These are phyloP conservation scores for Sinocyclocheilus rhinocerous DNA, from an alignment of 2,113 vertebrate genomes.

Conservation along the genomic window DNA sequence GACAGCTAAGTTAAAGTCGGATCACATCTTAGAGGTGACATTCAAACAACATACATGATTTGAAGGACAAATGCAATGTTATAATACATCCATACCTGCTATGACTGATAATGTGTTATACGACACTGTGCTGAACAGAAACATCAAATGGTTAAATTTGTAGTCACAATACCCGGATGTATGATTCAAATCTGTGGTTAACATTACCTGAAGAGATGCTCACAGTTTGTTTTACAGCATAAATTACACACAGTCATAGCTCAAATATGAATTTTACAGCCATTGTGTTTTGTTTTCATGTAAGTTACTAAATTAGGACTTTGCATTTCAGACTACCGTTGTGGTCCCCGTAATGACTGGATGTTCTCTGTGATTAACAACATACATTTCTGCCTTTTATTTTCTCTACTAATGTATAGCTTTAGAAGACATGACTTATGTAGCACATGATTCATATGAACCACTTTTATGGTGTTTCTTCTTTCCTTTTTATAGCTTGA, in stretches of 20 bases:
- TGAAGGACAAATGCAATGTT: background rate
- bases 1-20: slow-evolving; percentile 71
- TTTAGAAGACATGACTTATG: background rate
- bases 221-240: background rate
- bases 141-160: background rate
- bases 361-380: background rate
- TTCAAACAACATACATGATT: slow-evolving; percentile 49
- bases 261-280: background rate
- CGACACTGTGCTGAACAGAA: background rate
- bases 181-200: slow-evolving; percentile 3
- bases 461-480: slow-evolving; percentile 1
- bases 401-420: background rate
- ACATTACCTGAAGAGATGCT: background rate
- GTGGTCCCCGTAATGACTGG: background rate
- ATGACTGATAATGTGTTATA: background rate
- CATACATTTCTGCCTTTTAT: background rate
- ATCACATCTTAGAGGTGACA: slow-evolving; percentile 70
- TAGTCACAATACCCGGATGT: background rate
- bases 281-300: background rate
- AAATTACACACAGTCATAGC: background rate
- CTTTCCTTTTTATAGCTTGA: background rate
- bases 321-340: background rate
- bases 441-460: background rate
- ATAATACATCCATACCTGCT: background rate
- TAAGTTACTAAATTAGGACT: background rate